phyloP scores from a whole-genome alignment of 2,113 vertebrate genomes.

The Colistium nudipinnis region DNA sequence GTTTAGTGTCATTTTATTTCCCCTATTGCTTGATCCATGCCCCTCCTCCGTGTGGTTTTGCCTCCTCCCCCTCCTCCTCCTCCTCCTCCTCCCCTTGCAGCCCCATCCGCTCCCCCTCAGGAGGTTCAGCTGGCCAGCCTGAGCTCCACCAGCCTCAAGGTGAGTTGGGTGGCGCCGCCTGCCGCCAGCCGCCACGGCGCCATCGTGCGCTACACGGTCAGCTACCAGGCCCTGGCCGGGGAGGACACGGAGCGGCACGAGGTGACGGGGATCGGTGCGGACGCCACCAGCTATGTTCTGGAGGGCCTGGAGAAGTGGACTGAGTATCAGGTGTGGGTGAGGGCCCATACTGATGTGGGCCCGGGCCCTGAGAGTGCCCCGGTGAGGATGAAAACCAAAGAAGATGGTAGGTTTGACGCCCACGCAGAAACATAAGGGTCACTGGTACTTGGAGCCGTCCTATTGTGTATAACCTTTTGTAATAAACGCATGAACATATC shows the following conservation, averaged over 20 bases:
- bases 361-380: conserved; percentile 94
- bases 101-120: conserved; percentile 97
- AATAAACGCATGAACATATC: too few species aligned
- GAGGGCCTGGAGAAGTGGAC: conserved; percentile 98
- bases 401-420: conserved; percentile 91
- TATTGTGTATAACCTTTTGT: neutral
- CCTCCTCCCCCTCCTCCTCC: conserved; percentile 55
- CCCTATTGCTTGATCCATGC: conserved; percentile 88
- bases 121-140: conserved; percentile 91
- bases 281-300: conserved; percentile 91
- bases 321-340: conserved; percentile 98
- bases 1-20: conserved; percentile 26
- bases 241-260: conserved; percentile 92
- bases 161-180: conserved; percentile 99
- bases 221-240: conserved; percentile 90
- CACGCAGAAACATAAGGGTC: neutral
- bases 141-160: conserved; percentile 96
- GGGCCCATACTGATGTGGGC: conserved; percentile 96
- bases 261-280: conserved; percentile 88
- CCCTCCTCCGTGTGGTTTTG: conserved; percentile 75
- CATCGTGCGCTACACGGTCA: conserved; percentile 96
- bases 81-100: conserved; percentile 75
- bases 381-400: conserved; percentile 91
- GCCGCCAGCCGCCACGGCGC: conserved; percentile 93
- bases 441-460: neutral